Conservation (phyloP, 2,797 vertebrate genomes). For the Aldrovandia affinis region DNA sequence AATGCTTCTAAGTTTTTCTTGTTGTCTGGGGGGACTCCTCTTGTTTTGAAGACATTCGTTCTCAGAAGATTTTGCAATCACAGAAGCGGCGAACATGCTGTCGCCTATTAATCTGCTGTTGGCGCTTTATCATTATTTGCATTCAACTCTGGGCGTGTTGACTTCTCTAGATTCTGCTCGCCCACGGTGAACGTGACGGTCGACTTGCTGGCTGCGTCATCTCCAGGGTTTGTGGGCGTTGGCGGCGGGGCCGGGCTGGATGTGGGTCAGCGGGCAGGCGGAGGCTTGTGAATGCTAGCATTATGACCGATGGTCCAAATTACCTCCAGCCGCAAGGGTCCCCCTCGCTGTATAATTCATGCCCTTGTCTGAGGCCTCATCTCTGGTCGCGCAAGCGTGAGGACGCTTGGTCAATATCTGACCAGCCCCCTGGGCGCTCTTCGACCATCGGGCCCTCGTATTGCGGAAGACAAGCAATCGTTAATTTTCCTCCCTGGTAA, state of each 20-base stretch:
- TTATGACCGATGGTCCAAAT: background rate
- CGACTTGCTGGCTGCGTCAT: no score
- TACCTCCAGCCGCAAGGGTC: background rate
- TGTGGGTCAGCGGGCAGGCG: background rate
- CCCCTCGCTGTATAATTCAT: background rate
- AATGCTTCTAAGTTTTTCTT: no score
- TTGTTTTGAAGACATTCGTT: background rate
- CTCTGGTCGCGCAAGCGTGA: background rate
- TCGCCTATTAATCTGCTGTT: no score
- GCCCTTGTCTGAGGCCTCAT: background rate
- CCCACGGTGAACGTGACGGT: no score
- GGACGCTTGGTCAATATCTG: background rate
- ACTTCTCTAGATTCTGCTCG: no score
- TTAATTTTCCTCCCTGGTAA: background rate
- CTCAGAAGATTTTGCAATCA: background rate
- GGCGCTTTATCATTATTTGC: no score
- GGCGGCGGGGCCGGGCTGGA: background rate
- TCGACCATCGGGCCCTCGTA: background rate
- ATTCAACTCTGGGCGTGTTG: no score
- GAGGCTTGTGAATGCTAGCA: background rate
- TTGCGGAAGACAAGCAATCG: background rate
- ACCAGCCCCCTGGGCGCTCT: background rate
- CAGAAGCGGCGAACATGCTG: no score
- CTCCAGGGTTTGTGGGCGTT: background rate
- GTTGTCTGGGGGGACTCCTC: no score